phyloP scores from a whole-genome alignment of 2,888 invertebrate genomes.

The Pachymerium ferrugineum region DNA sequence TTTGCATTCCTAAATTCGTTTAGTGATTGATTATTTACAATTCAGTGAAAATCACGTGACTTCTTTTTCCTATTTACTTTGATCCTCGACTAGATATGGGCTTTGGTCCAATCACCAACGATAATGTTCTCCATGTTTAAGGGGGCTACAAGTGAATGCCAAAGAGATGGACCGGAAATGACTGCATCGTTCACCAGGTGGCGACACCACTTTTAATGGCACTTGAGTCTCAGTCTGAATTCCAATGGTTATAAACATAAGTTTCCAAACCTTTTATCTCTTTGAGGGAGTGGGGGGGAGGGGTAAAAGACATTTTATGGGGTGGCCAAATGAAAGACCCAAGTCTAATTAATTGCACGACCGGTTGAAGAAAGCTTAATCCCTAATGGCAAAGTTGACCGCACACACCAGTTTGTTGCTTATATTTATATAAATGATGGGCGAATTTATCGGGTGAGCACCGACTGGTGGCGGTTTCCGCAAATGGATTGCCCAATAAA shows the following conservation, averaged over 20 bases:
- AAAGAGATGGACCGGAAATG: conserved; percentile 25
- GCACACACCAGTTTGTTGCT: background rate
- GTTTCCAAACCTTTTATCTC: conserved; percentile 21
- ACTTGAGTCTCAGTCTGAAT: conserved; percentile 18
- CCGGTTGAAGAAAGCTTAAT: conserved; percentile 19
- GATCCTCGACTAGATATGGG: background rate
- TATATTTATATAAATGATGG: conserved; percentile 24
- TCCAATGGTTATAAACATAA: conserved; percentile 27
- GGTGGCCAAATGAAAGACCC: background rate
- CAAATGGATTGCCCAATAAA: conserved; percentile 23
- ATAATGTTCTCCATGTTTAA: background rate
- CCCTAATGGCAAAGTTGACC: conserved; percentile 22
- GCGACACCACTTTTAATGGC: conserved; percentile 7
- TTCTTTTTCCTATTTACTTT: background rate
- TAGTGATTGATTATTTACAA: too few species aligned
- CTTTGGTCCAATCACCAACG: background rate
- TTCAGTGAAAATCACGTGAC: too few species aligned
- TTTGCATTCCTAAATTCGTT: too few species aligned
- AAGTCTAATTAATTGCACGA: conserved; percentile 19
- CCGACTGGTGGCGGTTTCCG: conserved; percentile 17
- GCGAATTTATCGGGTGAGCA: conserved; percentile 10
- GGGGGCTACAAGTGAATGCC: conserved; percentile 17
- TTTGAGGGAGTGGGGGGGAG: background rate
- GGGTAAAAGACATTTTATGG: conserved; percentile 14
- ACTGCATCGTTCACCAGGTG: conserved; percentile 24